Evolutionary conservation across 2,888 invertebrate genomes (phyloP).

Genomic region (Chrysomela aeneicollis): DNA sequence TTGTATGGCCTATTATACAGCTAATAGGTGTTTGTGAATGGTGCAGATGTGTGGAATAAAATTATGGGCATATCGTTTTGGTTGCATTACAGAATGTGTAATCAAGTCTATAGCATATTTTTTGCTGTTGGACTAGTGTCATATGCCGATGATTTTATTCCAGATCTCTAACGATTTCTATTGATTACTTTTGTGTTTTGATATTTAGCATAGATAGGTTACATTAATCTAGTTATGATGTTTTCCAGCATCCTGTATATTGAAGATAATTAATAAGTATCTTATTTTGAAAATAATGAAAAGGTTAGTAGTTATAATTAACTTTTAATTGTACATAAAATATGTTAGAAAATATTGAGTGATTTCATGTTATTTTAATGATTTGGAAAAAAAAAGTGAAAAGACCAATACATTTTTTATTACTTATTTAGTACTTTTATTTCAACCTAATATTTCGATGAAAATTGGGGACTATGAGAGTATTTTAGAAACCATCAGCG

Average conservation of each 20-base stretch:
- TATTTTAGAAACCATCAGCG: background rate
- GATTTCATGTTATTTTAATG: conserved; percentile 29
- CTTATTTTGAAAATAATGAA: conserved; percentile 31
- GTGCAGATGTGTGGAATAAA: too few relatives aligned
- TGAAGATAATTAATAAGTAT: conserved; percentile 27
- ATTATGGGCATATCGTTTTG: too few relatives aligned
- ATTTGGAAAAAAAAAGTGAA: conserved; percentile 23
- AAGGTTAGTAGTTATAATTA: conserved; percentile 24
- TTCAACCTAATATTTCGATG: background rate
- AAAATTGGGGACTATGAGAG: too few relatives aligned
- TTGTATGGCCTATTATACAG: too few relatives aligned
- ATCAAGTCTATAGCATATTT: too few relatives aligned
- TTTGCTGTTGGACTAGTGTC: too few relatives aligned
- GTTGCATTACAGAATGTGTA: too few relatives aligned
- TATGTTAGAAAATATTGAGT: conserved; percentile 28
- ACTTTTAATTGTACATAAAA: conserved; percentile 33
- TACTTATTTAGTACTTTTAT: conserved; percentile 7
- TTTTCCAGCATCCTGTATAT: conserved; percentile 22
- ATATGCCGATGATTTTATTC: too few relatives aligned
- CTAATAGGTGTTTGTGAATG: too few relatives aligned
- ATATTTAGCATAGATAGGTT: conserved; percentile 3
- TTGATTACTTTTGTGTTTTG: conserved; percentile 14
- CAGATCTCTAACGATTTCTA: too few relatives aligned
- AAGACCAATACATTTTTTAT: conserved; percentile 34
- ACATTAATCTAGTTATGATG: background rate